phyloP scores from a whole-genome alignment of 2,113 vertebrate genomes.

The Holacanthus passer region DNA sequence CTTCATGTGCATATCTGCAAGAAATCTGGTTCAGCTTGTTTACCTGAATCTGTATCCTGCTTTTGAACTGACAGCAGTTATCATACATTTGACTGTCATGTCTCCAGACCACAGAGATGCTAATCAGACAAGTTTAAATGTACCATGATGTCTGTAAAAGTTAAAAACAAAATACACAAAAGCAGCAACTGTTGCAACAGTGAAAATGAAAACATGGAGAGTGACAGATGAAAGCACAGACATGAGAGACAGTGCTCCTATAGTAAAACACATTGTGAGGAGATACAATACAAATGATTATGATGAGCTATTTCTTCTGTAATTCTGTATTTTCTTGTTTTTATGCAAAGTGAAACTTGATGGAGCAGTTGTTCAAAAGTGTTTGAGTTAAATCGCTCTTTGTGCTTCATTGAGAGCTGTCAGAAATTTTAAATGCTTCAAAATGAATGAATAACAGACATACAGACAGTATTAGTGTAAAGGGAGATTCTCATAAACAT shows the following conservation, averaged over 20 bases:
- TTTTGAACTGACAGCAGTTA: too few relatives aligned
- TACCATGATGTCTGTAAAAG: conserved; percentile 36
- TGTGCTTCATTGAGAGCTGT: background rate
- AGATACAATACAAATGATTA: background rate
- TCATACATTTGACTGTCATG: background rate
- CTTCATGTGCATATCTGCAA: too few relatives aligned
- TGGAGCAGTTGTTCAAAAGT: background rate
- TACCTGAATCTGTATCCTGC: too few relatives aligned
- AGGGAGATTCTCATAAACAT: background rate
- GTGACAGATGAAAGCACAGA: background rate
- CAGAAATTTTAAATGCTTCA: background rate
- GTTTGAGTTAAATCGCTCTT: background rate
- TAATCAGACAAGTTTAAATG: background rate
- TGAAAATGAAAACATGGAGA: background rate
- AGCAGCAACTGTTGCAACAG: background rate
- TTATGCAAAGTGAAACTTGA: background rate
- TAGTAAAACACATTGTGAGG: background rate
- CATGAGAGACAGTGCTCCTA: too few relatives aligned
- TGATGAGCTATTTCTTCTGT: background rate
- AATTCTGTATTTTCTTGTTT: background rate
- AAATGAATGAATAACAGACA: background rate
- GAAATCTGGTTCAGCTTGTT: too few relatives aligned
- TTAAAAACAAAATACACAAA: background rate
- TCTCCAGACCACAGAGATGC: background rate
- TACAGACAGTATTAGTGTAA: background rate